Evolutionary conservation across 2,113 vertebrate species (phyloP), one percentile per base, ranked within the genome.

Genomic region (Thunnus thynnus): DNA sequence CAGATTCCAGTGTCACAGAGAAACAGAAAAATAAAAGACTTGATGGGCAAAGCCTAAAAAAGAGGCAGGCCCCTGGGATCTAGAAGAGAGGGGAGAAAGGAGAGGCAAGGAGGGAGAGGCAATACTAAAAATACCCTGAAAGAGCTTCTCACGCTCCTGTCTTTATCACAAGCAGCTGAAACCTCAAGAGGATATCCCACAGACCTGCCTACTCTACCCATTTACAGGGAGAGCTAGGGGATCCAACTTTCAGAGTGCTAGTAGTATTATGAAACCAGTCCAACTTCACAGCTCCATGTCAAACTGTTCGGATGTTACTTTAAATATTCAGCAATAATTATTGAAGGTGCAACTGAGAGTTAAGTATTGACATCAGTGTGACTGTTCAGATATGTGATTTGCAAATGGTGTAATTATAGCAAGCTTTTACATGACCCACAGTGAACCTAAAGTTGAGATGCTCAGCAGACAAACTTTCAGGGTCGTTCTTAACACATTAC

Each of bases 111-210:
- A 47, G 27, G 69, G 66, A 70, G 72, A 80, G 81, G 12, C 58
- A n/a, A 56, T 16, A 75, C 81, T 80, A 89, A 91, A 80, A 84
- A 88, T 80, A 87, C n/a, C 61, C 48, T 12, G 57, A 46, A 63
- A 54, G 57, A 75, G 52, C 54, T 82, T 83, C 84, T 89, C 84
- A 86, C 82, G 74, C 75, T 86, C 60, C 18, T 56, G 47, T 52
- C 48, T 85, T 74, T 0, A 67, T 82, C 74, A 66, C 55, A 65
- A 76, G 62, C 52, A n/a, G 60, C 30, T 74, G 27, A 62, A 71
- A 46, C 64, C 87, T 76, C 61, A 2, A 18, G 68, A 65, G 91
- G 47, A 32, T 36, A n/a, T 47, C 44, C 68, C 63, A 0, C 67
- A 64, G 56, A 85, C 78, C 66, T 83, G 85, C 69, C 25, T n/a